Evolutionary conservation across 2,113 vertebrate genomes (phyloP).

Genomic region (Seriola aureovittata): DNA sequence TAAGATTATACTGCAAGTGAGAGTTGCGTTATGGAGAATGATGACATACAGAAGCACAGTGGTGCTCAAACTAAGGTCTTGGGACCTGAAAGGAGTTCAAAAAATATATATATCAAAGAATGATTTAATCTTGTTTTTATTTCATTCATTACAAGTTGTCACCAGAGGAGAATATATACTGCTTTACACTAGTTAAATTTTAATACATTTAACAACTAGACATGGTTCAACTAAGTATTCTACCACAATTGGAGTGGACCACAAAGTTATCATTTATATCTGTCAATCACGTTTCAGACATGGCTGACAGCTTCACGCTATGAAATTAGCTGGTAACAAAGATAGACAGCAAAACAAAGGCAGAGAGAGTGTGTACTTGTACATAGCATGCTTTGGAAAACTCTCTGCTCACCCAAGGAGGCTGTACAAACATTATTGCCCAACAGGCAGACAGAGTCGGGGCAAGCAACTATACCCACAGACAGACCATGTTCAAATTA

Average conservation of each 20-base stretch:
- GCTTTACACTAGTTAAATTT: background rate
- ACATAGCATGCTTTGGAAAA: background rate
- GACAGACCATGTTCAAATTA: background rate
- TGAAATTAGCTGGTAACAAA: background rate
- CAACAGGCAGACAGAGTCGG: too few relatives aligned
- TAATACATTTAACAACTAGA: background rate
- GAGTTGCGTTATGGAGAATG: background rate
- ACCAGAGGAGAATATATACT: too few relatives aligned
- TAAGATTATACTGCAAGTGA: constrained; percentile 1
- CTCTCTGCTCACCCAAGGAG: background rate
- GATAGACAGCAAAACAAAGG: background rate
- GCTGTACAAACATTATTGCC: background rate
- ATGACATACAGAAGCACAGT: background rate
- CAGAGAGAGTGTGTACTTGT: constrained; percentile 9
- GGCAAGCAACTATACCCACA: background rate
- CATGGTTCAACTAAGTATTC: background rate
- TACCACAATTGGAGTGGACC: background rate
- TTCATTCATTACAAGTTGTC: background rate
- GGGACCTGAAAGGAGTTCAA: background rate
- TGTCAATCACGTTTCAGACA: background rate
- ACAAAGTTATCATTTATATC: background rate
- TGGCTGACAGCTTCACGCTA: background rate
- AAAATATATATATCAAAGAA: background rate
- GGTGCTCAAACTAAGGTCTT: background rate
- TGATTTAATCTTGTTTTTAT: background rate